Percentiles rank a stretch among this genome's conserved stretches.
Conservation (phyloP, 2,113 vertebrate genomes). For the Ailurus styani region DNA sequence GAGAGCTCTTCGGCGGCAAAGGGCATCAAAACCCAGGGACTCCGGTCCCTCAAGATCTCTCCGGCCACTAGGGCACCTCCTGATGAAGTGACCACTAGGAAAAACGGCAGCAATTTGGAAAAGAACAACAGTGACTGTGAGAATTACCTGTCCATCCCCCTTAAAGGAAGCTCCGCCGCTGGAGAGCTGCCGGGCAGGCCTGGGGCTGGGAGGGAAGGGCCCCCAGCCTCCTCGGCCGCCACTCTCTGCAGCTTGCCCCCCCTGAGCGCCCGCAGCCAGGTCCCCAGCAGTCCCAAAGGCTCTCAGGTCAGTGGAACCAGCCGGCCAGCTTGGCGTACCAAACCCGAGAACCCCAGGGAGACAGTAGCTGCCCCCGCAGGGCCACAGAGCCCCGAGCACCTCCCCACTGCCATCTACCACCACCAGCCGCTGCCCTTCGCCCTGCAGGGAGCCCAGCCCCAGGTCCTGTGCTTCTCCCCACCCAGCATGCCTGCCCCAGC, state of each 20-base stretch:
- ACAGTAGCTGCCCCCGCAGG: background rate
- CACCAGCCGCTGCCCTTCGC: conserved; percentile 77
- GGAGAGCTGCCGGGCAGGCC: conserved; percentile 40
- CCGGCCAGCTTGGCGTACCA: conserved; percentile 58
- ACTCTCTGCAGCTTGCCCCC: conserved; percentile 78
- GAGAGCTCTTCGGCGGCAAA: conserved; percentile 37
- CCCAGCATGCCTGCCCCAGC: conserved; percentile 67
- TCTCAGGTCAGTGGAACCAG: conserved; percentile 59
- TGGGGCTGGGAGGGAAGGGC: background rate
- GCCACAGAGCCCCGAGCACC: conserved; percentile 45
- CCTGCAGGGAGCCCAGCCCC: conserved; percentile 79
- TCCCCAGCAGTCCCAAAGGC: conserved; percentile 48
- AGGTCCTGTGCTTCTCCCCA: conserved; percentile 89
- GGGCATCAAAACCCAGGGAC: conserved; percentile 52
- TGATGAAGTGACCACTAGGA: conserved; percentile 53
- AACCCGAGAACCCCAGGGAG: conserved; percentile 67
- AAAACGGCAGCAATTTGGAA: conserved; percentile 6
- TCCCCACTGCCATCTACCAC: conserved; percentile 81
- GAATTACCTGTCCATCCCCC: conserved; percentile 88
- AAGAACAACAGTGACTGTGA: conserved; percentile 79
- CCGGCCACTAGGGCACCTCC: conserved; percentile 56
- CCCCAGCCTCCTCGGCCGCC: conserved; percentile 16
- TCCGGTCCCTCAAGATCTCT: conserved; percentile 69
- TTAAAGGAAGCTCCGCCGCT: conserved; percentile 73
- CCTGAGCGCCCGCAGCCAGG: conserved; percentile 65